Base-by-base conservation (phyloP, 2,113 vertebrate species). In the Chaenocephalus aceratus region DNA sequence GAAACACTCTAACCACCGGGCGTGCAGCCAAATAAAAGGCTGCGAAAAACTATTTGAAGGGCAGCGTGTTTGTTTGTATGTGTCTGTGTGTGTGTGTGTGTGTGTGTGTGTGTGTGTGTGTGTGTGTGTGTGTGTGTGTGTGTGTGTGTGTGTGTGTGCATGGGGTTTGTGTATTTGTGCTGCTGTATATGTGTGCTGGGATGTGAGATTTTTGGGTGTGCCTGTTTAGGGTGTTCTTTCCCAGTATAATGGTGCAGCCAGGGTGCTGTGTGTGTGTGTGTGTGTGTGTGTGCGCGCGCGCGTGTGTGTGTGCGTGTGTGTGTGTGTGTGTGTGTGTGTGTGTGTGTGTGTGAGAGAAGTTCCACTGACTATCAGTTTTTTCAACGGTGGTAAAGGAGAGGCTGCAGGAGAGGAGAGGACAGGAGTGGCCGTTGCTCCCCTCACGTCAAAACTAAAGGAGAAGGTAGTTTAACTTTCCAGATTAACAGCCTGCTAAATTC, bases 1-100 rank as follows among this genome's bases (percentile, higher is more conserved):
- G 91, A 94, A 95, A 95, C 94, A 94, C 94, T 95, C 95, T 92
- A 94, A 93, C 93, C 92, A 93, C 93, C 77, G 92, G 94, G 95
- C 96, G 93, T 96, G 86, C 88, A 85, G 92, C 94, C 95, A 95
- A 94, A 94, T 93, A 94, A 93, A 94, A 92, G 92, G 90, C 92
- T 93, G 92, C 87, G 76, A 92, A 95, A 95, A 93, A 93, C 90
- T 91, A 91, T 94, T 93, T 93, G 93, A 94, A 94, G 90, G 94
- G 92, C 90, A 93, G 86, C 80, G 34, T 94, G 90, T 91, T 66
- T 90, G 85, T 90, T 85, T 93, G 86, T 78, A 79, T 30, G 26
- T 30, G 30, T 86, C 56, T 88, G 68, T 82, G 86, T 87, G 52
- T 76, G 77, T 86, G 78, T 82, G 77, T 82, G 21, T 21, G 21